Percentiles rank a stretch among this genome's conserved stretches.
phyloP scores from a whole-genome alignment of 92 coral and sea anemone genomes.

The Chrysogorgia sp. region DNA sequence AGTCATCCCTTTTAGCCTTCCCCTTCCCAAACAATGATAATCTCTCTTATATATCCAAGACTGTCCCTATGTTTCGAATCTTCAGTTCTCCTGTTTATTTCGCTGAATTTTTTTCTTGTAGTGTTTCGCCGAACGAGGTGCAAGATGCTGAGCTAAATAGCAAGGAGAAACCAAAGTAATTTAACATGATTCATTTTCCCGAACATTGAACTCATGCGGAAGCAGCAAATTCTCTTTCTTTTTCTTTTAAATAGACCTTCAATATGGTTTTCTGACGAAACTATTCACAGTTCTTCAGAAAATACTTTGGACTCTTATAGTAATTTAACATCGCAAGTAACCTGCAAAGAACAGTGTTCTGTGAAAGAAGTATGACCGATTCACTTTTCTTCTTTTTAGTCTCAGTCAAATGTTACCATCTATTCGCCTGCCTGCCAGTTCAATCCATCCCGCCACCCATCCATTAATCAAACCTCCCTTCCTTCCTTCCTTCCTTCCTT shows the following conservation, averaged over 20 bases:
- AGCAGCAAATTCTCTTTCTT: background rate
- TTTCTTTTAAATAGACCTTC: constrained; percentile 8
- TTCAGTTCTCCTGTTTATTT: too few species aligned
- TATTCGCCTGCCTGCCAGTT: background rate
- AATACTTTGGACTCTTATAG: constrained; percentile 12
- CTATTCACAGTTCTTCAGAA: constrained; percentile 57
- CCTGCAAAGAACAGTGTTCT: background rate
- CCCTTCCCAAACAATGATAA: too few species aligned
- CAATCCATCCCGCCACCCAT: background rate
- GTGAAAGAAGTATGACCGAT: constrained; percentile 6
- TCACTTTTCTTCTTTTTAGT: background rate
- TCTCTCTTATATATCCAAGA: too few species aligned
- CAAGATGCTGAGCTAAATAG: background rate
- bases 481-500: background rate
- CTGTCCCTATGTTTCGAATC: too few species aligned
- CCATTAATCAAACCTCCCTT: too few species aligned
- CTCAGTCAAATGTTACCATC: background rate
- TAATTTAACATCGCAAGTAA: constrained; percentile 4
- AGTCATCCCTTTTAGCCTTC: too few species aligned
- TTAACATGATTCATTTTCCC: background rate
- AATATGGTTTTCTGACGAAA: constrained; percentile 72
- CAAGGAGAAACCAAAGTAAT: background rate
- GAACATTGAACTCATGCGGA: background rate
- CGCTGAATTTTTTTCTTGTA: too few species aligned
- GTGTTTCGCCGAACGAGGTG: background rate